Evolutionary conservation across 1,140 invertebrate species (phyloP), one percentile per base, ranked within the genome.

Genomic region (Rhyacophila brunnea): DNA sequence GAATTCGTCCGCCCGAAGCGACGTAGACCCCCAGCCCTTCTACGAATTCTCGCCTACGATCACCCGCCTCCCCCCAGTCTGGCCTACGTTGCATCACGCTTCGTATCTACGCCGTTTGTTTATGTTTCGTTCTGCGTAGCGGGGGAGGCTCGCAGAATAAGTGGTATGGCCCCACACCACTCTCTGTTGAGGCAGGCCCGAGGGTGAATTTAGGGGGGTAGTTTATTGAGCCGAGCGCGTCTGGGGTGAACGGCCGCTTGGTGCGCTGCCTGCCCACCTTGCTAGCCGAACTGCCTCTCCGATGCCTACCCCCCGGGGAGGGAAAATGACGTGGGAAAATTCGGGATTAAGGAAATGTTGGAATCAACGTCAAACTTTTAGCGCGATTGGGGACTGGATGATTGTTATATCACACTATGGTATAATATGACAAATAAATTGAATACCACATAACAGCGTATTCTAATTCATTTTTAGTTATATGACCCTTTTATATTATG

Each of bases 71-170:
- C 43, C 60, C 49, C 59, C 54, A 58, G 60, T 64, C 61, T 64
- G 61, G 61, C 61, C 60, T 62, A 62, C 60, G 61, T 59, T 64
- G 61, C 61, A 64, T 59, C 61, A 62, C 60, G 60, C 55, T 57
- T 53, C 23, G 51, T 9, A 28, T 28, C 23, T 28, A 51, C 56
- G 61, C 52, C 62, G 62, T 55, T 64, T 64, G 62, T 64, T 65
- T 65, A 60, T 61, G 63, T 65, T 65, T 61, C 58, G 58, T 52
- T 45, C 56, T 59, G 57, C 57, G 63, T 60, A 61, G 54, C 55
- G 44, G 55, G 47, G 23, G 44, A 9, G 52, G 42, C 42, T 43
- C 55, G 55, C 49, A 50, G 57, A 59, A 52, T 59, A 59, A 59
- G 57, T 59, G 49, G 48, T 58, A 40, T 19, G 14, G 19, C 43